A percentile compares a stretch with the other conserved stretches of the same genome.
These are phyloP conservation scores for Oceanodroma leucorhoa DNA, from an alignment of 2,797 vertebrate species.

Conservation along the genomic window DNA sequence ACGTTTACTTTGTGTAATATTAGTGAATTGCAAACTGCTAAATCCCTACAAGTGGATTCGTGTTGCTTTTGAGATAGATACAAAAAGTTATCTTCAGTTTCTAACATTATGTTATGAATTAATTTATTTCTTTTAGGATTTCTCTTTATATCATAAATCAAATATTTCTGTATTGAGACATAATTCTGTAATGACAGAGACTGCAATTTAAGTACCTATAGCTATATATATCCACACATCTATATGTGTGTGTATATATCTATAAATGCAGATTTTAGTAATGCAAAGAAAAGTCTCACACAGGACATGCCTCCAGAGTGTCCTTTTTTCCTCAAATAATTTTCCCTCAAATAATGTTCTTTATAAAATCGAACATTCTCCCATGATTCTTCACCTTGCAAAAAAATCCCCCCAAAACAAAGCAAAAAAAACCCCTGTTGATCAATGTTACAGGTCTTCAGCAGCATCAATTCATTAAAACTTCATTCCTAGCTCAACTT, in stretches of 20 bases:
- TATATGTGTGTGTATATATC: not conserved
- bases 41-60: not conserved
- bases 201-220: not conserved
- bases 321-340: not conserved
- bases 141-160: not conserved
- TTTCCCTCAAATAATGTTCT: not conserved
- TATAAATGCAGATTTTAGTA: not conserved
- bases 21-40: not conserved
- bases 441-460: not conserved
- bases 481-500: not conserved
- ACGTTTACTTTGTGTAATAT: not conserved
- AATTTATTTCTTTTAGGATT: not conserved
- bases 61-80: not conserved
- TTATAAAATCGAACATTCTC: not conserved
- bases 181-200: not conserved
- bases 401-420: not conserved
- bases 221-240: not conserved
- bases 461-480: not conserved
- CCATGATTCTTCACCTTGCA: not conserved
- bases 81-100: not conserved
- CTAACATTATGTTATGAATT: not conserved
- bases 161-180: not conserved
- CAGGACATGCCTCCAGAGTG: not conserved
- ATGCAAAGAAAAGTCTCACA: not conserved
- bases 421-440: fast-evolving